Evolutionary conservation across 2,888 invertebrate species (phyloP), one percentile per base, ranked within the genome.

Genomic region (Osmoderma eremita): DNA sequence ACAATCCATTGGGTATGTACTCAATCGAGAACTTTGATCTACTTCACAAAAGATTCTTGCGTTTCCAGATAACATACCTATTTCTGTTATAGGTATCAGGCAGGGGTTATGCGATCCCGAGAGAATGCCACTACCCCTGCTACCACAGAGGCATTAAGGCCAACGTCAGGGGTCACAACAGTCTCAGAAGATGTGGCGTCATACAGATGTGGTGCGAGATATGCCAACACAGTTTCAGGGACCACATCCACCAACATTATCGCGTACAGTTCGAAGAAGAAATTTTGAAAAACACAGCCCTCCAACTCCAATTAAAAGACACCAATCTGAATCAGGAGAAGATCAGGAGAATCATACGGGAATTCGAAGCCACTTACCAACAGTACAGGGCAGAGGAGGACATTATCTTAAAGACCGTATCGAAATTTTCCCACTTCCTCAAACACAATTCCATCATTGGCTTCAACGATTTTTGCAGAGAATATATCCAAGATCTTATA

Each of bases 381-480:
- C 24, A 58, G 30, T 45, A 24, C 39, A 58, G 24, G 20, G 17
- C 5, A 0, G 42, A 58, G 17, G 58, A 45, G 45, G 58, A 58
- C 3, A 24, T 17, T 1, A 58, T 58, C 24, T 24, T 58, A 13
- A 58, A 12, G 15, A 24, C 42, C 6, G 42, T 58, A 30, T 42
- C 58, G 4, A 58, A 58, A 10, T 58, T 58, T 42, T 58, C 58
- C 2, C 58, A 58, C 42, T 58, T 58, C 42, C 58, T 58, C 10
- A 58, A 58, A 13, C 58, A 42, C 22, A 58, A 58, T 45, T 58
- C 58, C 3, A 42, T 58, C 12, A 58, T 58, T 22, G 30, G 8
- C 10, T 58, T 30, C 17, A n/a, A 58, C 15, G 58, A 58, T 15
- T 24, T 45, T 8, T 58, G 45, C 24, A 58, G 20, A 12, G 42